phyloP scores from a whole-genome alignment of 2,113 vertebrate genomes.

The Chaenogobius annularis region DNA sequence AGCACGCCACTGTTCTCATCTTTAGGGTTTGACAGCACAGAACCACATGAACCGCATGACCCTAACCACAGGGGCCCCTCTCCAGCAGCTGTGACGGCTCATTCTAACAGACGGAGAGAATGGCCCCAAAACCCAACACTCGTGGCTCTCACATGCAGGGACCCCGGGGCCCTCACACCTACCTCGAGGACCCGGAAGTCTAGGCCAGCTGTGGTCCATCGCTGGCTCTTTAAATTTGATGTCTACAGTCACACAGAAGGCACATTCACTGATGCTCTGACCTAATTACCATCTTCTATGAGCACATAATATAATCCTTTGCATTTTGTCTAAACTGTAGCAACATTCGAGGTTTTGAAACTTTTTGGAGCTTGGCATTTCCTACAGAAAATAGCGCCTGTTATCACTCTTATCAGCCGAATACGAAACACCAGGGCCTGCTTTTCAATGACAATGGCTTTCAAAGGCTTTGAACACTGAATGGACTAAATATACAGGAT shows the following conservation, averaged over 20 bases:
- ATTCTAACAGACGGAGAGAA: conserved; percentile 37
- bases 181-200: conserved; percentile 45
- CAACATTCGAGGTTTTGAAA: too few species aligned
- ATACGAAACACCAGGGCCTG: too few species aligned
- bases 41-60: background rate
- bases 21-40: background rate
- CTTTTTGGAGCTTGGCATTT: too few species aligned
- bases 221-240: conserved; percentile 15
- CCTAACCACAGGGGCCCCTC: background rate
- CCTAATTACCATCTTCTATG: too few species aligned
- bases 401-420: too few species aligned
- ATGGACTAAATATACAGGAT: too few species aligned
- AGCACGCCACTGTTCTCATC: background rate
- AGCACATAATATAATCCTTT: too few species aligned
- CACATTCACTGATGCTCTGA: conserved; percentile 28
- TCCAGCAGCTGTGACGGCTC: background rate
- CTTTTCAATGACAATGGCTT: too few species aligned
- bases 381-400: too few species aligned
- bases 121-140: background rate
- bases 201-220: conserved; percentile 28
- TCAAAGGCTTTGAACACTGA: too few species aligned
- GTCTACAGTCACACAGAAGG: conserved; percentile 29
- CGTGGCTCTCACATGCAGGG: background rate
- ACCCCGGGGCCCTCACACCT: conserved; percentile 13
- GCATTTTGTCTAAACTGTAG: too few species aligned